Percentiles rank a stretch among this genome's conserved stretches.
phyloP scores from a whole-genome alignment of 2,113 vertebrate species.

The Seriola rivoliana region DNA sequence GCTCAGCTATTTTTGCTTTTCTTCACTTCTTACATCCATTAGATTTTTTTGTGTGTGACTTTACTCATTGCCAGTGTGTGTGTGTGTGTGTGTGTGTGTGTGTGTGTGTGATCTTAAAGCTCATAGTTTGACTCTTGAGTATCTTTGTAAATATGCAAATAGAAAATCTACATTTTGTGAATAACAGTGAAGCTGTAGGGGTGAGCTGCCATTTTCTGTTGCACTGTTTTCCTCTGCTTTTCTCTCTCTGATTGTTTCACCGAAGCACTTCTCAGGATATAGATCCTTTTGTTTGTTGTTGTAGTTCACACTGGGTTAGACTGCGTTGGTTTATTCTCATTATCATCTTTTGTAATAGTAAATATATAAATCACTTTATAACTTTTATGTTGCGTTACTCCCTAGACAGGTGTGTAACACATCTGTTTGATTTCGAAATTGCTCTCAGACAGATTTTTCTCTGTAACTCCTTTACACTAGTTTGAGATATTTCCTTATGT shows the following conservation, averaged over 20 bases:
- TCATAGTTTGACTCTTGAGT: neutral
- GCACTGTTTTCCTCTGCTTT: neutral
- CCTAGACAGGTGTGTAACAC: neutral
- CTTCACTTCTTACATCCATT: neutral
- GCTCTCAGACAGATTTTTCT: neutral
- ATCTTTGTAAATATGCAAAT: neutral
- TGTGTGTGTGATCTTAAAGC: neutral
- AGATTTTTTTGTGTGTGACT: neutral
- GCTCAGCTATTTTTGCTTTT: neutral
- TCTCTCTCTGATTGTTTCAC: neutral
- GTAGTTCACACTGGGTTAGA: neutral
- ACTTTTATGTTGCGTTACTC: neutral
- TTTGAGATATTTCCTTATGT: neutral
- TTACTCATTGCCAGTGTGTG: neutral
- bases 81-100: neutral
- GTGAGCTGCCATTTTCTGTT: neutral
- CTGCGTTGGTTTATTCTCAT: neutral
- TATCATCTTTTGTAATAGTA: neutral
- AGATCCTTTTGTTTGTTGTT: neutral
- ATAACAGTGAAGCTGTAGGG: neutral
- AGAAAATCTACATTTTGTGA: neutral
- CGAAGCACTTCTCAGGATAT: neutral
- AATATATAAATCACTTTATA: neutral
- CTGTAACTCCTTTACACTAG: neutral
- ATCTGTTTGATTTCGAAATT: slow-evolving; percentile 6